A percentile compares a stretch with the other conserved stretches of the same genome.
Conservation (phyloP, 2,888 invertebrate genomes). For the Drosophila paramelanica region DNA sequence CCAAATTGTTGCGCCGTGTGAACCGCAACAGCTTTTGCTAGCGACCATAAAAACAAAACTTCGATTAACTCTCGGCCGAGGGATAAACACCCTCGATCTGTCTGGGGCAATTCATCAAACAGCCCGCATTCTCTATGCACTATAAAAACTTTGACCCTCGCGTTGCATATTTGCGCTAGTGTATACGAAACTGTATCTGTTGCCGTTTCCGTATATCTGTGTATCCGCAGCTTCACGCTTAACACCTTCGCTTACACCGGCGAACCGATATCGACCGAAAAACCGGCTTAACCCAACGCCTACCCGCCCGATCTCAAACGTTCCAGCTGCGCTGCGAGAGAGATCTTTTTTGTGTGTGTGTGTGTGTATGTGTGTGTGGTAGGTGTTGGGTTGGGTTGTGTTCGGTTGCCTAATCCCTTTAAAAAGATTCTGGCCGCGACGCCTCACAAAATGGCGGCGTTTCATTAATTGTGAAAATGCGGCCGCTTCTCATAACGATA, state of each 20-base stretch:
- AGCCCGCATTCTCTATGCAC: constrained; percentile 76
- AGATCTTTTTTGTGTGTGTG: background rate
- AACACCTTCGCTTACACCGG: constrained; percentile 71
- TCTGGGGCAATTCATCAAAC: constrained; percentile 67
- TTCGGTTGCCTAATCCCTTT: constrained; percentile 55
- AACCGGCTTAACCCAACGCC: constrained; percentile 68
- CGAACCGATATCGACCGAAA: constrained; percentile 39
- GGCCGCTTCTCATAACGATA: constrained; percentile 56
- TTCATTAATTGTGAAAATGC: constrained; percentile 74
- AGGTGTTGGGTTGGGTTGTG: constrained; percentile 44
- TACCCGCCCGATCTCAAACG: constrained; percentile 33
- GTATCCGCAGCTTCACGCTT: constrained; percentile 59
- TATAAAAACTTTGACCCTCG: constrained; percentile 77
- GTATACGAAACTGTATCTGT: constrained; percentile 5
- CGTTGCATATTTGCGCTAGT: constrained; percentile 16
- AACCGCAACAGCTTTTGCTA: constrained; percentile 64
- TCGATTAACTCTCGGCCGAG: constrained; percentile 61
- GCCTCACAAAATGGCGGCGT: constrained; percentile 64
- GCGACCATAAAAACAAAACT: constrained; percentile 56
- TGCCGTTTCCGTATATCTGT: constrained; percentile 15
- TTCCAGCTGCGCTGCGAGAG: constrained; percentile 11
- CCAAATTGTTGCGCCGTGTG: constrained; percentile 66
- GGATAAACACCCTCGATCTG: constrained; percentile 28
- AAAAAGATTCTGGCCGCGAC: constrained; percentile 19
- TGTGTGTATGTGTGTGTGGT: background rate